Base-by-base conservation (phyloP, 2,888 invertebrate genomes). In the Spilarctia lutea region DNA sequence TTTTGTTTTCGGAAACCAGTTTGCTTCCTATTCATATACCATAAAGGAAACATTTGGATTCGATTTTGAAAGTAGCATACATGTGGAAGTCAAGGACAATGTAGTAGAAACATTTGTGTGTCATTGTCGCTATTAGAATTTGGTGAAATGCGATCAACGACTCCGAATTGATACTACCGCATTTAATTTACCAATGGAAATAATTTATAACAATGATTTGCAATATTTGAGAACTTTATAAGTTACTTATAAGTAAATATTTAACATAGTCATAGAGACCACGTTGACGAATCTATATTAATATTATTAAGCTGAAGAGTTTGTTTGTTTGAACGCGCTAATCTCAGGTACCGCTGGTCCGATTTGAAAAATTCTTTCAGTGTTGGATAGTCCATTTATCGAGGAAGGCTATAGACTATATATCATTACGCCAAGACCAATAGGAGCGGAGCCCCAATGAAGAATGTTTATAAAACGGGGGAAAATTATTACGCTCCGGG, bases 181-280 rank as follows among this genome's bases (percentile, higher is more conserved):
- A 65, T 65, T 45, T 69, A 39, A 72, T 78, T 70, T 73, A 68
- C 72, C n/a, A 68, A 65, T 42, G 56, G 35, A 52, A 39, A n/a
- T 52, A 42, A 80, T 73, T 75, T 75, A 69, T 66, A 63, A 73
- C 56, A 75, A 60, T 78, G 75, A 83, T 77, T 71, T 56, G 65
- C 69, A 67, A 74, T 65, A 27, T 66, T 33, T 72, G 72, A 45
- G 39, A n/a, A 52, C 30, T 24, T 52, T 11, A 11, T 11, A n/a
- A 2, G 52, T 56, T n/a, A 56, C 24, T 56, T n/a, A 11, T 56
- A n/a, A 16, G 45, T 45, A 45, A 45, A 45, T 45, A 45, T 45
- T 13, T 13, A 42, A 42, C 11, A 11, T 42, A 42, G 1, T 42
- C 8, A 11, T 11, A 42, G 42, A 10, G 11, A 45, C 16, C 16